Percentiles rank a stretch among this genome's conserved stretches.
These are phyloP conservation scores for Enhydra lutris DNA, from an alignment of 2,113 vertebrate species.

Conservation along the genomic window DNA sequence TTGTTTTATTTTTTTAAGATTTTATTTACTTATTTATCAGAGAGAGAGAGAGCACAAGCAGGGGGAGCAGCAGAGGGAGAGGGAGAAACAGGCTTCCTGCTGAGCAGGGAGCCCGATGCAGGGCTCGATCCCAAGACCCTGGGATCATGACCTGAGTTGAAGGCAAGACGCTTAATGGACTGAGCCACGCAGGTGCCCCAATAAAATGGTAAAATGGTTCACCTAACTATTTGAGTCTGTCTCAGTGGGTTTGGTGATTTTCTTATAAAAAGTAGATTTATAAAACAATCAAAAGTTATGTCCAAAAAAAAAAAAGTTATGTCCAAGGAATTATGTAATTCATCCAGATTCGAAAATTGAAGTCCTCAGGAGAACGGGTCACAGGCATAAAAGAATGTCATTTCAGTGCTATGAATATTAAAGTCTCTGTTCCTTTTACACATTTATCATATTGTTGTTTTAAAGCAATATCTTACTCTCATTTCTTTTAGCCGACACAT, in stretches of 20 bases:
- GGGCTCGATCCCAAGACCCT: too few relatives aligned
- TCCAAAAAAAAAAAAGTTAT: background rate
- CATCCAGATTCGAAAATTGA: background rate
- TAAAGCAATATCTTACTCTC: background rate
- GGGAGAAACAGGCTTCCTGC: background rate
- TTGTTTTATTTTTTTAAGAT: background rate
- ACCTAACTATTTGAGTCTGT: background rate
- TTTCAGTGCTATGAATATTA: background rate
- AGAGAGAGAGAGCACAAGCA: too few relatives aligned
- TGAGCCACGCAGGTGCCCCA: too few relatives aligned
- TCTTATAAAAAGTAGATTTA: slow-evolving; percentile 26
- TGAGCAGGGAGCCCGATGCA: too few relatives aligned
- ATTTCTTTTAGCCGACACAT: background rate
- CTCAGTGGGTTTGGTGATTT: background rate
- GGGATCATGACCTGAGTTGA: too few relatives aligned
- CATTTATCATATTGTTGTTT: background rate
- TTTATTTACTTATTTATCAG: too few relatives aligned
- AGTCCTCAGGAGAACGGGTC: background rate
- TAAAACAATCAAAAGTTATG: background rate
- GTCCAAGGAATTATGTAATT: background rate
- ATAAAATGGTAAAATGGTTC: background rate
- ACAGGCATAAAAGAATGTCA: background rate
- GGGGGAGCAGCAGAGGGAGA: background rate
- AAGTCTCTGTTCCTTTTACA: slow-evolving; percentile 28
- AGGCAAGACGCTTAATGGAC: too few relatives aligned